Evolutionary conservation across 2,113 vertebrate species (phyloP).

Genomic region (Halcyon senegalensis): DNA sequence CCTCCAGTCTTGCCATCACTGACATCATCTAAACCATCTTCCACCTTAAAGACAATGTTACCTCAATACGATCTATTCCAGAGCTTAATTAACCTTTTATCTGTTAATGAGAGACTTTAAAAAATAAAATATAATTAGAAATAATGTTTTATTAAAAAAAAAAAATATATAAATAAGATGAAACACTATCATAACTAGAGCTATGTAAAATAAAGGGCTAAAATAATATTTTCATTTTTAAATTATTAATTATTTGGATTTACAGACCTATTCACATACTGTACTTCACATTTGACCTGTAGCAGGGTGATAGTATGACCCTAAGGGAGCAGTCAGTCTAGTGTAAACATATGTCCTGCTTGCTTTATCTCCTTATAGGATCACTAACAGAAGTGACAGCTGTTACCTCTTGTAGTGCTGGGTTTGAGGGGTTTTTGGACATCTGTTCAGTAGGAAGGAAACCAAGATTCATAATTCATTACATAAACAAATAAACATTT

Average conservation of each 20-base stretch:
- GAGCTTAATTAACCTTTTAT: accelerated
- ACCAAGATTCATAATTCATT: not conserved
- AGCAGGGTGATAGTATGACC: not conserved
- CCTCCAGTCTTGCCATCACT: not conserved
- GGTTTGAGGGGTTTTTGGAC: not conserved
- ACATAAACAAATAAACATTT: constrained; percentile 4
- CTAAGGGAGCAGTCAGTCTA: not conserved
- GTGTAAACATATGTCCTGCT: not conserved
- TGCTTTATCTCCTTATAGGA: not conserved
- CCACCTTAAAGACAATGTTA: not conserved
- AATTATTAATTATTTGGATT: not conserved
- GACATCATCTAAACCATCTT: not conserved
- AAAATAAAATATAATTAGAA: too few species aligned
- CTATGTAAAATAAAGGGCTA: not conserved
- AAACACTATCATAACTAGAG: not conserved
- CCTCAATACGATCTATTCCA: not conserved
- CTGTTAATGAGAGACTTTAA: not conserved
- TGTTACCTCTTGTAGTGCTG: not conserved
- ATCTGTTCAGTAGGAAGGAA: not conserved
- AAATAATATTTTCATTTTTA: not conserved
- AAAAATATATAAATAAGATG: not conserved
- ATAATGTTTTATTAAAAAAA: not conserved
- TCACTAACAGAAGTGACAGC: not conserved
- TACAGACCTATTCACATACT: not conserved
- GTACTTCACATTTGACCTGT: not conserved